Base-by-base conservation (phyloP, 2,797 vertebrate genomes). In the Phyllotis vaccarum region DNA sequence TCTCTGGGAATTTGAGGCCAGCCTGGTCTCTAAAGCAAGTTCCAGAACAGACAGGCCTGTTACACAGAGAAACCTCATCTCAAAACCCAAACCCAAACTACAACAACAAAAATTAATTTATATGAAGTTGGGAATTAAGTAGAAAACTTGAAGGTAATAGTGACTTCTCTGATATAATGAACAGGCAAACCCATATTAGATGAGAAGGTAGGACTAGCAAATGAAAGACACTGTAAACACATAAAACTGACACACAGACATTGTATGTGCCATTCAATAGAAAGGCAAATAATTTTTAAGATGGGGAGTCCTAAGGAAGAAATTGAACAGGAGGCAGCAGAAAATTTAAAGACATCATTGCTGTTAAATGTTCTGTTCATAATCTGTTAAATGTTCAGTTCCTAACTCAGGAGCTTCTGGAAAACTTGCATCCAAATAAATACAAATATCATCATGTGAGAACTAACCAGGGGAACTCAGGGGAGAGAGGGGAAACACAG, bases 81-180 rank as follows among this genome's bases (percentile, higher is more conserved):
- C 70, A 6, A 74, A 27, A n/a, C n/a, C n/a, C n/a, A 74, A 27
- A 10, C 22, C 37, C 43, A 43, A 72, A 72, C 2, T 11, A 43
- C 37, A 70, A 70, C 70, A 74, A 22, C 37, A 74, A 72, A 40
- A 74, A 81, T 34, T 37, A 80, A 68, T 82, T 49, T 85, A 64
- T 34, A 24, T 60, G 22, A 81, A 40, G n/a, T 13, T 87, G 21
- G 54, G 40, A 90, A 75, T 93, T 37, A 70, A 78, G 34, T 46
- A 68, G 49, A 56, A 81, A 95, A 80, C 94, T 68, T 66, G 81
- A 29, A 80, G 62, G 70, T 29, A 95, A 95, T 92, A 92, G 81
- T 58, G 76, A 27, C 91, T 82, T 68, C 34, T 54, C 22, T 96
- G 79, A 86, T 13, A 82, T 24, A 22, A 79, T 52, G 91, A 96